Percentiles rank a stretch among this genome's conserved stretches.
Evolutionary conservation across 2,113 vertebrate species (phyloP).

Genomic region (Promerops cafer): DNA sequence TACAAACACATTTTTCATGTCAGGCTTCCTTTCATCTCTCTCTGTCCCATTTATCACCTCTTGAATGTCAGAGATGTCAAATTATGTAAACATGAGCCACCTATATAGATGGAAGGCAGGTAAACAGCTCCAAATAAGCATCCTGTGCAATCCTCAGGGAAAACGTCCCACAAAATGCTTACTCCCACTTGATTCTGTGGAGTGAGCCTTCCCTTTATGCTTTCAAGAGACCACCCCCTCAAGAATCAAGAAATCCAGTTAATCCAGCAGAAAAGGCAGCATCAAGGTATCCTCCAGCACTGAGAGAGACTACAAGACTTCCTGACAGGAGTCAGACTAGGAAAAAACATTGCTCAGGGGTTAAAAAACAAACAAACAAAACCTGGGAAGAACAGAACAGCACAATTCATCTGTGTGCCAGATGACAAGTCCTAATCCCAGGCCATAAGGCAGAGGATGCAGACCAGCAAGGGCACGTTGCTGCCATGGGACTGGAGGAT

Average conservation of each 20-base stretch:
- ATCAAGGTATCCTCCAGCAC: not conserved
- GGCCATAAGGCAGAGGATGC: not conserved
- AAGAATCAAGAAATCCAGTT: not conserved
- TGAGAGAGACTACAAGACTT: not conserved
- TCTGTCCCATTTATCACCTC: not conserved
- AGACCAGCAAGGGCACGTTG: not conserved
- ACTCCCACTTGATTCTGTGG: not conserved
- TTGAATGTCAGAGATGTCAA: not conserved
- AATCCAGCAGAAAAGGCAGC: constrained; percentile 6
- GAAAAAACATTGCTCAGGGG: not conserved
- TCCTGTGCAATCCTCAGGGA: not conserved
- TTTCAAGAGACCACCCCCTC: not conserved
- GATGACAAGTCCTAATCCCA: not conserved
- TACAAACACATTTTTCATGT: not conserved
- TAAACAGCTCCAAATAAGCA: not conserved
- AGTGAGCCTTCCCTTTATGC: not conserved
- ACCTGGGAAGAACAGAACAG: not conserved
- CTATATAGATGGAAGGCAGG: not conserved
- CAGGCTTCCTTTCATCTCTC: not conserved
- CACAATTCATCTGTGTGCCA: not conserved
- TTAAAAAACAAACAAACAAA: not conserved
- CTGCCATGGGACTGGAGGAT: not conserved
- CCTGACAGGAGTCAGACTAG: not conserved
- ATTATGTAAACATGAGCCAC: not conserved
- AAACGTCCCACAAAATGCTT: not conserved